These are phyloP conservation scores for Bovichtus diacanthus DNA, from an alignment of 2,797 vertebrate genomes.

Conservation along the genomic window DNA sequence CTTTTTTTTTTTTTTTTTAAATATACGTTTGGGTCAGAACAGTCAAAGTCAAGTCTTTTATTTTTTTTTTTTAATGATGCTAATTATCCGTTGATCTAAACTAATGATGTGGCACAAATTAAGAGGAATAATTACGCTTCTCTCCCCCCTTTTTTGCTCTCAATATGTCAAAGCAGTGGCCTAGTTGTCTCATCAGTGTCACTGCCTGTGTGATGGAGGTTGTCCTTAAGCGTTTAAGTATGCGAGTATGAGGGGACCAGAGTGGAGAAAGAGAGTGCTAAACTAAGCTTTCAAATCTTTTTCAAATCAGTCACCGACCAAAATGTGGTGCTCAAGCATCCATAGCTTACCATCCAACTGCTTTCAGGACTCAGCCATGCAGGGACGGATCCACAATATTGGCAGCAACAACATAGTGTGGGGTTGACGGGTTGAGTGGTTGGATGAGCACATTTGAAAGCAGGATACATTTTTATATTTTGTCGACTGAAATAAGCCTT, in stretches of 20 bases:
- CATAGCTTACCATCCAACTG: conserved; percentile 22
- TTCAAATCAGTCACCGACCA: conserved; percentile 21
- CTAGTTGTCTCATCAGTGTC: conserved; percentile 64
- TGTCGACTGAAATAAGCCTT: conserved; percentile 2
- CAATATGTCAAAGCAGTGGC: conserved; percentile 80
- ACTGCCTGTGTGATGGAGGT: conserved; percentile 50
- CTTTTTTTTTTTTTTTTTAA: conserved; percentile 7
- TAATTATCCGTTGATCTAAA: conserved; percentile 39
- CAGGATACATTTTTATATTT: conserved; percentile 1
- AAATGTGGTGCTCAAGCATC: conserved; percentile 27
- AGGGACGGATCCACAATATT: conserved; percentile 20
- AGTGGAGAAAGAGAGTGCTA: background rate
- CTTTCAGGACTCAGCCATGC: conserved; percentile 25
- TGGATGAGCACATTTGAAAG: conserved; percentile 22
- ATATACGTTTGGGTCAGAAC: conserved; percentile 41
- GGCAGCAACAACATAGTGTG: conserved; percentile 23
- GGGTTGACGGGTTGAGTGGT: conserved; percentile 37
- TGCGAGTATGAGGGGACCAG: background rate
- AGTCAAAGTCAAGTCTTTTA: conserved; percentile 50
- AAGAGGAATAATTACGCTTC: conserved; percentile 47
- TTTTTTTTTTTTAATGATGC: conserved; percentile 9
- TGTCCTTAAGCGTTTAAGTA: conserved; percentile 39
- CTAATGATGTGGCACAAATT: conserved; percentile 62
- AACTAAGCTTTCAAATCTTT: conserved; percentile 36
- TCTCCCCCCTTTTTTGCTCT: conserved; percentile 51